phyloP scores from a whole-genome alignment of 2,113 vertebrate genomes.

The Glareola pratincola region DNA sequence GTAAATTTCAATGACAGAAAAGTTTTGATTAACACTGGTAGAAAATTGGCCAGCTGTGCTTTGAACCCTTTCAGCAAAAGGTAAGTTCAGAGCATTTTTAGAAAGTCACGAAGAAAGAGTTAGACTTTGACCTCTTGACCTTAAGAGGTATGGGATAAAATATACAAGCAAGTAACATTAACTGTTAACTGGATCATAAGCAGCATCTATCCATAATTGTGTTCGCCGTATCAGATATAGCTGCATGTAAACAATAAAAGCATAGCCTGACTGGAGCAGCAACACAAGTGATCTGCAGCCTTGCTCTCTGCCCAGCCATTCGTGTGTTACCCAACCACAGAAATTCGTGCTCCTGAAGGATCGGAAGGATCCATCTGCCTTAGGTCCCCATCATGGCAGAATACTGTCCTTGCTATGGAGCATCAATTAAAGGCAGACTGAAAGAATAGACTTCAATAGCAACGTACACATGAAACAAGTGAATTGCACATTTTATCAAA shows the following conservation, averaged over 20 bases:
- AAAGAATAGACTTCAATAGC: background rate
- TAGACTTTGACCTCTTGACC: background rate
- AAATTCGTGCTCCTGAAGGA: background rate
- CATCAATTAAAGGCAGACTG: background rate
- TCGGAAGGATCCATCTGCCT: background rate
- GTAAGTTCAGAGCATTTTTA: background rate
- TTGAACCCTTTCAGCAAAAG: background rate
- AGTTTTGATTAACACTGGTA: background rate
- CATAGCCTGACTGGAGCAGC: background rate
- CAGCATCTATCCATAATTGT: background rate
- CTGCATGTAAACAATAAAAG: background rate
- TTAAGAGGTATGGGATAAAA: background rate
- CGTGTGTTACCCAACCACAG: fast-evolving
- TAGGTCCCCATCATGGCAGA: background rate
- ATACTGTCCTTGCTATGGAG: background rate
- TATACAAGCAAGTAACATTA: background rate
- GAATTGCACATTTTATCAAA: background rate
- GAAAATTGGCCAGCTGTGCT: background rate
- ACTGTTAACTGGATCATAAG: background rate
- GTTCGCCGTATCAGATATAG: background rate
- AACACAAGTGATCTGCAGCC: background rate
- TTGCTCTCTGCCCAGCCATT: background rate
- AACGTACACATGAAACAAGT: background rate
- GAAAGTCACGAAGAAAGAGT: background rate
- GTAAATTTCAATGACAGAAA: background rate